These are phyloP conservation scores for Napeogenes sylphis DNA, from an alignment of 2,888 invertebrate genomes.

Conservation along the genomic window DNA sequence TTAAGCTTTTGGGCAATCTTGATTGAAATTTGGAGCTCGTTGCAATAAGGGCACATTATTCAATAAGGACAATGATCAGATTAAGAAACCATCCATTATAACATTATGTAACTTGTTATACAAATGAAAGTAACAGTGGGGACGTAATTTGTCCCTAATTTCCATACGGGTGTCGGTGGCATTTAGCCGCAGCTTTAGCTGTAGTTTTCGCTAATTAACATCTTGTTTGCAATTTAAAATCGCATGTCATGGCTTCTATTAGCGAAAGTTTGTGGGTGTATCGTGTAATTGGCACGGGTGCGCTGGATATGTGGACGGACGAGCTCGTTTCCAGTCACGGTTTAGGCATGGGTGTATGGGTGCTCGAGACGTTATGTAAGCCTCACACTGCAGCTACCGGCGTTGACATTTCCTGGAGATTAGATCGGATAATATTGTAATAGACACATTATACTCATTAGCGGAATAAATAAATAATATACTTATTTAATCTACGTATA, in stretches of 20 bases:
- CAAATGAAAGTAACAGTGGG: conserved; percentile 70
- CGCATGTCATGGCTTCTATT: conserved; percentile 42
- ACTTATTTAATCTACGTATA: background rate
- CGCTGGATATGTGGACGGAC: conserved; percentile 51
- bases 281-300: conserved; percentile 63
- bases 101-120: conserved; percentile 62
- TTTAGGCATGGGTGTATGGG: conserved; percentile 11
- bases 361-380: conserved; percentile 50
- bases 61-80: conserved; percentile 55
- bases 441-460: conserved; percentile 40
- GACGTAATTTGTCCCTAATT: conserved; percentile 74
- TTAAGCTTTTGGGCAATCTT: conserved; percentile 3
- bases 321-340: conserved; percentile 41
- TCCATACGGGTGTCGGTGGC: conserved; percentile 67
- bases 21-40: conserved; percentile 27
- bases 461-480: conserved; percentile 15
- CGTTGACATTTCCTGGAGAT: conserved; percentile 58
- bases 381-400: conserved; percentile 42
- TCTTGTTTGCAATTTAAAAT: conserved; percentile 75
- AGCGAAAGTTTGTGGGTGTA: conserved; percentile 66
- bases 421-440: conserved; percentile 40
- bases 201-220: conserved; percentile 74
- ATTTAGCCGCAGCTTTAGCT: conserved; percentile 64
- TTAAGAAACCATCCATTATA: conserved; percentile 64
- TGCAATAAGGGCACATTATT: conserved; percentile 43